Conservation (phyloP, 2,888 invertebrate genomes). For the Drosophila paranaensis region DNA sequence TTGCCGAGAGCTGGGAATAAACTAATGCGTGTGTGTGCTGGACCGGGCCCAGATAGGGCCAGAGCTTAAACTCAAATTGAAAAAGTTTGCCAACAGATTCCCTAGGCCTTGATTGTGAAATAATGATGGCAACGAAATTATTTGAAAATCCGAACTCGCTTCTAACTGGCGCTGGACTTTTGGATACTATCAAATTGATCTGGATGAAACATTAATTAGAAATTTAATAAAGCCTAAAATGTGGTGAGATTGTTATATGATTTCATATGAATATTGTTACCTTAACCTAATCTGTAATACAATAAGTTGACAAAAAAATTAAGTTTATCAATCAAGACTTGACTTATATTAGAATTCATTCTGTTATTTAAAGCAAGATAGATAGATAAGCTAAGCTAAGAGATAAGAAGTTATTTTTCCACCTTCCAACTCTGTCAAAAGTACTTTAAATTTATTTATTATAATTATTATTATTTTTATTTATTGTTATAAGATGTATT, state of each 20-base stretch:
- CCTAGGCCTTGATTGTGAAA: slow-evolving; percentile 3
- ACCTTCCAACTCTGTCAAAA: no score
- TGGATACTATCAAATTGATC: not conserved
- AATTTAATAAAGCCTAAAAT: not conserved
- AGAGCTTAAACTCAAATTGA: slow-evolving; percentile 9
- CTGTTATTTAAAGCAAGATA: not conserved
- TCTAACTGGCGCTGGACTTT: not conserved
- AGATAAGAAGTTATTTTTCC: no score
- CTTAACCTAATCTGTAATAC: no score
- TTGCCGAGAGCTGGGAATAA: slow-evolving; percentile 10
- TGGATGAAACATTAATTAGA: not conserved
- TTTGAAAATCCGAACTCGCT: not conserved
- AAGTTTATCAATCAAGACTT: no score
- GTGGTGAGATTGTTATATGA: not conserved
- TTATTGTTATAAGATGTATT: no score
- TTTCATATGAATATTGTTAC: no score
- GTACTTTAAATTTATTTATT: no score
- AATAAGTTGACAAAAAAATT: no score
- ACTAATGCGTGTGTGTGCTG: slow-evolving; percentile 12
- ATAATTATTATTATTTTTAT: no score
- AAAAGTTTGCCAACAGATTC: slow-evolving; percentile 9
- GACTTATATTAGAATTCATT: not conserved
- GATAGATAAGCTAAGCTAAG: no score
- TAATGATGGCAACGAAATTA: slow-evolving; percentile 1
- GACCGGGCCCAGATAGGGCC: slow-evolving; percentile 1